Evolutionary conservation across 1,140 invertebrate genomes (phyloP).

Genomic region (Pseudomyrmex sp.): DNA sequence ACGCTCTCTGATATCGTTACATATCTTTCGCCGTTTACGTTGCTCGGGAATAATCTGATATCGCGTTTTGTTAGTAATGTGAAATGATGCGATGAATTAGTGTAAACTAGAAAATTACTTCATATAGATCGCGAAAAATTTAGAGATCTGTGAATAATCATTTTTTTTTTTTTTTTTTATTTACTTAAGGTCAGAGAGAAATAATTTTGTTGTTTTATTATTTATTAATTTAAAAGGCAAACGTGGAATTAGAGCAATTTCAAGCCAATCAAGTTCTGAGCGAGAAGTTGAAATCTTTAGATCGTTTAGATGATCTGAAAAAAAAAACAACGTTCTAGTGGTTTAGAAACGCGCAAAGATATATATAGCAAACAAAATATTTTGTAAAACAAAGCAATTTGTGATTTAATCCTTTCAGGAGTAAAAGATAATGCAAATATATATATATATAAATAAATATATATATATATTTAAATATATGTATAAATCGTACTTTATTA

Average conservation of each 20-base stretch:
- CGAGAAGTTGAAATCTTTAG: slow-evolving; percentile 21
- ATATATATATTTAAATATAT: not conserved
- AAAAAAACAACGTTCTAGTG: not conserved
- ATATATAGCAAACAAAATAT: slow-evolving; percentile 33
- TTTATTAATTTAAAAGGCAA: slow-evolving; percentile 11
- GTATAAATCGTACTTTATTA: too few relatives aligned
- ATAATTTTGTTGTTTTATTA: not conserved
- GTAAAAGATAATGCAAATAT: not conserved
- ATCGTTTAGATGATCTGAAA: not conserved
- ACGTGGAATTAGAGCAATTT: not conserved
- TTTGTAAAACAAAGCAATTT: slow-evolving; percentile 38
- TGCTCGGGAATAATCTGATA: slow-evolving; percentile 5
- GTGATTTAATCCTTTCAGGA: slow-evolving; percentile 16
- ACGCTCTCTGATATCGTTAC: not conserved
- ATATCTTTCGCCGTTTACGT: slow-evolving; percentile 21
- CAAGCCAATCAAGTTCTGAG: not conserved
- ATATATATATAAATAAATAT: not conserved
- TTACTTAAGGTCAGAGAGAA: slow-evolving; percentile 13
- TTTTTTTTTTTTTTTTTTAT: not conserved
- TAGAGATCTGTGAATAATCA: not conserved
- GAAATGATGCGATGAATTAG: slow-evolving; percentile 32
- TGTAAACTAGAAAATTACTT: slow-evolving; percentile 1
- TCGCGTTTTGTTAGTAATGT: slow-evolving; percentile 57
- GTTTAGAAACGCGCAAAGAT: not conserved
- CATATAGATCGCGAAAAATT: not conserved